These are phyloP conservation scores for Pristionchus maxplancki DNA, from an alignment of 2,888 invertebrate species.

Conservation along the genomic window DNA sequence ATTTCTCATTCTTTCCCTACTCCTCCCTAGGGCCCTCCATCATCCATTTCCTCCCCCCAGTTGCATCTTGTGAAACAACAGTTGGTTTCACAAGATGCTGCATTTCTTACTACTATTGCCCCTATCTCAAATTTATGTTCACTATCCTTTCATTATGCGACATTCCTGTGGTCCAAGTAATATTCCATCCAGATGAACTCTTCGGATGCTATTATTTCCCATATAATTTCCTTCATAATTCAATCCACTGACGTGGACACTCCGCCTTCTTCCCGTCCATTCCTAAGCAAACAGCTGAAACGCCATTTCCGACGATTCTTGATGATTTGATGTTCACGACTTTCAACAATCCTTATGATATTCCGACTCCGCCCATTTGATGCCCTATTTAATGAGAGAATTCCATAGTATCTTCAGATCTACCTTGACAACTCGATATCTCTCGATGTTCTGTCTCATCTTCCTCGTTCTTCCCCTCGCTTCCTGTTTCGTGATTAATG, in stretches of 20 bases:
- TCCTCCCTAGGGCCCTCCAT: too few relatives aligned
- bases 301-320: neutral
- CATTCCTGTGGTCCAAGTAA: too few relatives aligned
- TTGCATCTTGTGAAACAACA: too few relatives aligned
- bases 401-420: neutral
- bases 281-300: neutral
- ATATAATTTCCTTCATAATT: neutral
- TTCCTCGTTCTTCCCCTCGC: neutral
- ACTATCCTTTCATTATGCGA: too few relatives aligned
- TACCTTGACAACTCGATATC: too few relatives aligned
- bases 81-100: too few relatives aligned
- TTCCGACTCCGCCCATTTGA: neutral
- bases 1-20: too few relatives aligned
- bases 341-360: neutral
- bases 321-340: neutral
- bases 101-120: too few relatives aligned
- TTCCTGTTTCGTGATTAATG: too few relatives aligned
- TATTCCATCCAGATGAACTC: neutral
- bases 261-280: neutral
- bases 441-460: neutral
- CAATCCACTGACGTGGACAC: neutral
- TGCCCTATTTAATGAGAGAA: neutral
- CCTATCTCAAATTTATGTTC: too few relatives aligned
- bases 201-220: neutral
- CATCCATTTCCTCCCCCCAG: too few relatives aligned